Evolutionary conservation across 2,888 invertebrate genomes (phyloP), one percentile per base, ranked within the genome.

Genomic region (Aricia artaxerxes): DNA sequence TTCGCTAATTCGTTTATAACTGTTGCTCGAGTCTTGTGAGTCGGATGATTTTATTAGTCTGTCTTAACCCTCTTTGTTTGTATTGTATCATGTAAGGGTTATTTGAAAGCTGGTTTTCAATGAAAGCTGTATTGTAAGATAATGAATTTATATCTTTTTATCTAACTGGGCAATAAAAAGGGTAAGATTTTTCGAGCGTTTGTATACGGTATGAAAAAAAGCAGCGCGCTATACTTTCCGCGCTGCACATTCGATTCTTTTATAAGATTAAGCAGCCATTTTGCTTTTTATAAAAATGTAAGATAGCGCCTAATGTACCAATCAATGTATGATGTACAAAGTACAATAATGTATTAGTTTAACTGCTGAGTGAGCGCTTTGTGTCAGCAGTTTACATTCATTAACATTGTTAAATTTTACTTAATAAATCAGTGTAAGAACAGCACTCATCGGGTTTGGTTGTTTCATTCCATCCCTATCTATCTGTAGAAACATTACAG

Each of bases 1-100:
- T 91, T 86, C 84, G 90, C 82, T 93, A 93, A 93, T 93, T 91
- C 84, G 86, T 91, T 93, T 92, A 88, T 86, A 88, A 90, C 85
- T 87, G 89, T 89, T 88, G 16, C 57, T 85, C 84, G 85, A 73
- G 61, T 64, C 60, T 60, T 60, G 2, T 5, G 69, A 69, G 35
- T 5, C 40, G n/a, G 38, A 7, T 69, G 69, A 69, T 69, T 69
- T 69, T 13, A 69, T 69, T 69, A 38, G 69, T 13, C 31, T 69
- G 4, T 38, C 35, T 69, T 69, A 35, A 69, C 16, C 35, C 69
- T 35, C 5, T 69, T 69, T 38, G 35, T 69, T 69, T 69, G 69
- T 69, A 13, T 35, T 24, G 9, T 7, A 60, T n/a, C 24, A 57
- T 31, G 64, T 31, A 64, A 64, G 1, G 11, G 9, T 3, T 7